Evolutionary conservation across 2,888 invertebrate genomes (phyloP).

Genomic region (Lypha dubia): DNA sequence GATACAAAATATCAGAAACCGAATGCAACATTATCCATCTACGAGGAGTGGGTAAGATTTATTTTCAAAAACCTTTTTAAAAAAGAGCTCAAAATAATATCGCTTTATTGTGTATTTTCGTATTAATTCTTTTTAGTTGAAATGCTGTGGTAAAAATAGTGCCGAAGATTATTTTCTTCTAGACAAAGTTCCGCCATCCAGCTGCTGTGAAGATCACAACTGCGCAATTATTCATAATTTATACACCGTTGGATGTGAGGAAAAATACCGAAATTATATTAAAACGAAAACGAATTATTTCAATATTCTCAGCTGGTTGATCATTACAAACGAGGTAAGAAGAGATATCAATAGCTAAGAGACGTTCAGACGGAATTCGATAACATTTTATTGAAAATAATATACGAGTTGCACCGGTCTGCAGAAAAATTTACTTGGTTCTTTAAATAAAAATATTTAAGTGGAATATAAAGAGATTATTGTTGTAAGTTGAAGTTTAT

Average conservation of each 20-base stretch:
- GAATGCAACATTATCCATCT: slow-evolving; percentile 75
- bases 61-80: not conserved
- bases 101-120: not conserved
- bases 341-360: slow-evolving; percentile 2
- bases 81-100: not conserved
- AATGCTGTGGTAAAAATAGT: slow-evolving; percentile 79
- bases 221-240: slow-evolving; percentile 77
- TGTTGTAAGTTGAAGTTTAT: no score
- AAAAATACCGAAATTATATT: slow-evolving; percentile 77
- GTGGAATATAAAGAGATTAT: no score
- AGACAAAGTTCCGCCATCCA: slow-evolving; percentile 76
- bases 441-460: no score
- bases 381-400: no score
- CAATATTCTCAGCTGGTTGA: slow-evolving; percentile 78
- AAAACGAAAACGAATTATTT: slow-evolving; percentile 76
- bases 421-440: no score
- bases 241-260: slow-evolving; percentile 77
- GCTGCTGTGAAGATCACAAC: slow-evolving; percentile 77
- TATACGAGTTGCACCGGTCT: no score
- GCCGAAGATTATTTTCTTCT: slow-evolving; percentile 78
- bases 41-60: slow-evolving; percentile 78
- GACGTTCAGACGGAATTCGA: not conserved
- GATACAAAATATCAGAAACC: slow-evolving; percentile 71
- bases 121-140: slow-evolving; percentile 74
- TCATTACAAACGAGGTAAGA: slow-evolving; percentile 78